These are phyloP conservation scores for Falcaria lacertinaria DNA, from an alignment of 2,888 invertebrate species.

Conservation along the genomic window DNA sequence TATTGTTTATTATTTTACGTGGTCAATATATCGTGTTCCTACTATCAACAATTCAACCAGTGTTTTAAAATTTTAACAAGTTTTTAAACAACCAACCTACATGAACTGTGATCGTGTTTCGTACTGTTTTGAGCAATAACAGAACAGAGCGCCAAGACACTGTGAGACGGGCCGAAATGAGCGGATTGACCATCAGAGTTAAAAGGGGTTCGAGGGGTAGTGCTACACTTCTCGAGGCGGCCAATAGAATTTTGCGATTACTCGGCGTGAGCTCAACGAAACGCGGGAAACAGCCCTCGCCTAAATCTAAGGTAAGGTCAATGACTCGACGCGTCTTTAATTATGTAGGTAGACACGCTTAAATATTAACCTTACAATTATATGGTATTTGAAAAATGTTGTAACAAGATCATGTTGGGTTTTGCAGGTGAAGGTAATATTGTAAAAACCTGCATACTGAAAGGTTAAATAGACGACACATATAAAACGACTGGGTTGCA, in stretches of 20 bases:
- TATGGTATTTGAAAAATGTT: conserved; percentile 5
- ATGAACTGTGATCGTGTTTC: conserved; percentile 69
- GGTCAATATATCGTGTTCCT: conserved; percentile 34
- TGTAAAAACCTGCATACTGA: too few relatives aligned
- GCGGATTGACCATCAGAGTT: conserved; percentile 76
- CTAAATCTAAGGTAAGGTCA: conserved; percentile 77
- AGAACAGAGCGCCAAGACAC: conserved; percentile 51
- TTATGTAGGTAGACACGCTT: neutral
- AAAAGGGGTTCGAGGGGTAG: conserved; percentile 79
- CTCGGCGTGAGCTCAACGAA: conserved; percentile 75
- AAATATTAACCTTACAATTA: neutral
- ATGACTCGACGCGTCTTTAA: conserved; percentile 49
- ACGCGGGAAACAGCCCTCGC: conserved; percentile 78
- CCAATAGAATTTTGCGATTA: conserved; percentile 76
- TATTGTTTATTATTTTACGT: conserved; percentile 39
- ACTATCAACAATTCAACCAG: conserved; percentile 21
- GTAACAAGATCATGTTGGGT: neutral
- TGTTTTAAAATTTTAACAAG: conserved; percentile 25
- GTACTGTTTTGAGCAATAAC: conserved; percentile 59
- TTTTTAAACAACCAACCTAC: conserved; percentile 37
- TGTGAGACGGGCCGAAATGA: conserved; percentile 74
- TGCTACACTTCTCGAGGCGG: conserved; percentile 76
- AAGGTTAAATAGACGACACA: too few relatives aligned
- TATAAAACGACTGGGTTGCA: neutral
- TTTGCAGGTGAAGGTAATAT: too few relatives aligned